Base-by-base conservation (phyloP, 2,113 vertebrate species). In the Drymodes brunneopygia region DNA sequence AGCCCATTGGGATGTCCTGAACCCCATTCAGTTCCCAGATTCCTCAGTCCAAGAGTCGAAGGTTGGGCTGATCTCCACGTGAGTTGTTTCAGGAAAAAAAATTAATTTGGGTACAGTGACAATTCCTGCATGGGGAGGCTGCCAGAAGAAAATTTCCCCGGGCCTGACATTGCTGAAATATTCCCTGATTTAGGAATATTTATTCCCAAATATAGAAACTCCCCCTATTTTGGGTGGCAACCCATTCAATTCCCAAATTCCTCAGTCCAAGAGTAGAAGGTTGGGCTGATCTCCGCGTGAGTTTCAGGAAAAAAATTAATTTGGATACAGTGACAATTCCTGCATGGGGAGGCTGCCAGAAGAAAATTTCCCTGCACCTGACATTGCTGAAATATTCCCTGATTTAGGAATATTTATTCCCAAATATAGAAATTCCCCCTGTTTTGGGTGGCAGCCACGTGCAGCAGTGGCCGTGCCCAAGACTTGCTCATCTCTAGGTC, bases 401-500 rank as follows among this genome's bases (percentile, higher is more conserved):
- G 22, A 7, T 67, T 77, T 58, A 62, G 72, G 36, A 58, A 51
- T 36, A 27, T 67, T 77, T 60, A 27, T 44, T 67, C 53, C 62
- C 62, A 44, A 58, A 58, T 21, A 22, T 11, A 58, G 29, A 40
- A 69, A 44, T 85, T 22, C 47, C 14, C 60, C 15, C n/a, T n/a
- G 8, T 18, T 91, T 19, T 14, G 21, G 24, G 29, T 44, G 47
- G 18, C 29, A 62, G 24, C 15, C 1, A 4, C 0, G 0, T 16
- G 16, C 1, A 33, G 21, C 29, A 17, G 5, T 29, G 24, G 27
- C 40, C 0, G 0, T 66, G 36, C 42, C 42, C n/a, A 25, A 36
- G 61, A 42, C 28, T 25, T 53, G 7, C n/a, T 54, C 20, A 12
- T 47, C 64, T 73, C 72, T 67, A 28, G 7, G 15, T 40, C 11